Conservation (phyloP, 2,113 vertebrate species). For the Melanerpes aurifrons region DNA sequence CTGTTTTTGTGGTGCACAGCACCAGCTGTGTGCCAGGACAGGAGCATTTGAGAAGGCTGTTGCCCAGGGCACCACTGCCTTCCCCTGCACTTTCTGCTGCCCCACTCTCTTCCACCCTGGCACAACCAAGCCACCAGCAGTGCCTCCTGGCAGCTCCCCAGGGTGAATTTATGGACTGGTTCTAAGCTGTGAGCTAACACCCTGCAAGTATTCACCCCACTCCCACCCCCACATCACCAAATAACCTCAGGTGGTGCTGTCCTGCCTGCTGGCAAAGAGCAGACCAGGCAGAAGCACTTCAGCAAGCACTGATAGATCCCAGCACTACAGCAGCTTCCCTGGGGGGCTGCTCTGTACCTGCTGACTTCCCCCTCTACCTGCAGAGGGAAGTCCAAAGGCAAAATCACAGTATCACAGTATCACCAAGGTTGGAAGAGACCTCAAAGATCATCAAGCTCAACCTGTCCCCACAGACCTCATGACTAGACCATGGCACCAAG, state of each 20-base stretch:
- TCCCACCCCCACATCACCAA: not conserved
- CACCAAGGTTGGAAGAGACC: too few relatives aligned
- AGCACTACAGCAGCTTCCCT: not conserved
- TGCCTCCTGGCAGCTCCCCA: not conserved
- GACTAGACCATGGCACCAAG: too few relatives aligned
- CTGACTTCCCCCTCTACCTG: not conserved
- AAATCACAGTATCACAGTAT: not conserved
- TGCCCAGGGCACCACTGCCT: not conserved
- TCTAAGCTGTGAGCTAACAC: not conserved
- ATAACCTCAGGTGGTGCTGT: rapidly evolving
- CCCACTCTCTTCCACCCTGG: not conserved
- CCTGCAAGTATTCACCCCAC: not conserved
- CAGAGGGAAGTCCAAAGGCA: not conserved
- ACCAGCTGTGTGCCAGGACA: not conserved
- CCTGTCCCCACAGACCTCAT: too few relatives aligned
- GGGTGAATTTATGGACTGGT: not conserved
- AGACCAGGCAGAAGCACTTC: not conserved
- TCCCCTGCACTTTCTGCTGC: rapidly evolving
- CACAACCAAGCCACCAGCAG: too few relatives aligned
- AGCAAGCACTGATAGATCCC: not conserved
- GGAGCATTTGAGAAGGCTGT: not conserved
- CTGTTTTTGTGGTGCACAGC: not conserved
- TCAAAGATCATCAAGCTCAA: too few relatives aligned
- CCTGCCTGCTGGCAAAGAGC: rapidly evolving
- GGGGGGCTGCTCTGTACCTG: not conserved